These are phyloP conservation scores for Phoxinus dragarum DNA, from an alignment of 2,797 vertebrate species.

Conservation along the genomic window DNA sequence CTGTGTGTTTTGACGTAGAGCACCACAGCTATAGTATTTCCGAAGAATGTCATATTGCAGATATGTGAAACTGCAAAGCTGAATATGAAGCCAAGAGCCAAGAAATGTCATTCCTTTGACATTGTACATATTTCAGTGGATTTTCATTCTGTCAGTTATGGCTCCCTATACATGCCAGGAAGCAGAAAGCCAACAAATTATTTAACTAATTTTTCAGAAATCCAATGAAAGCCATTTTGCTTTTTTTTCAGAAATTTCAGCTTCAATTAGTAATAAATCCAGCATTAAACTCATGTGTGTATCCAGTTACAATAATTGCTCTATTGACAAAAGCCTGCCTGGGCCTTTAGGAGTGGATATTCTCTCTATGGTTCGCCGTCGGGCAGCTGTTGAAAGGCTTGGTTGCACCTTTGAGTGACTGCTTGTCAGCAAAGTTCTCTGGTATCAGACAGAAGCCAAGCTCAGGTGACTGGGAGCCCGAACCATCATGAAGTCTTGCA, in stretches of 20 bases:
- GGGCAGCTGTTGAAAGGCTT: conserved; percentile 69
- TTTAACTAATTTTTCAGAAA: conserved; percentile 44
- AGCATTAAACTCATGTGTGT: conserved; percentile 32
- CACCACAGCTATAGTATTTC: conserved; percentile 50
- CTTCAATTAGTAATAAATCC: conserved; percentile 42
- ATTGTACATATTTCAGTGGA: conserved; percentile 42
- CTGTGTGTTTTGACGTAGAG: conserved; percentile 55
- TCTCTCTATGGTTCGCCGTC: conserved; percentile 43
- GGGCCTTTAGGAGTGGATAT: conserved; percentile 42
- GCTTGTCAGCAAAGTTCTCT: conserved; percentile 78
- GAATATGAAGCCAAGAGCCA: conserved; percentile 44
- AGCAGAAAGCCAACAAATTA: conserved; percentile 48
- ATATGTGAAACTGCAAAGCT: conserved; percentile 52
- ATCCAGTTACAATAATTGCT: conserved; percentile 54
- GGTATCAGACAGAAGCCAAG: conserved; percentile 76
- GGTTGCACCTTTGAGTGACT: conserved; percentile 72
- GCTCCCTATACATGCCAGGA: conserved; percentile 40
- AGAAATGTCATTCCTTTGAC: conserved; percentile 47
- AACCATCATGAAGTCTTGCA: conserved; percentile 53
- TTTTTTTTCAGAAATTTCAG: not conserved
- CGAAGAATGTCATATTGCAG: conserved; percentile 55
- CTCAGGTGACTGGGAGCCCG: conserved; percentile 74
- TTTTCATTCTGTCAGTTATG: conserved; percentile 46
- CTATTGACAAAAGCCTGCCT: conserved; percentile 48
- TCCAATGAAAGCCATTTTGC: conserved; percentile 33